phyloP scores from a whole-genome alignment of 1,140 invertebrate genomes.

The Drosophila leontia region DNA sequence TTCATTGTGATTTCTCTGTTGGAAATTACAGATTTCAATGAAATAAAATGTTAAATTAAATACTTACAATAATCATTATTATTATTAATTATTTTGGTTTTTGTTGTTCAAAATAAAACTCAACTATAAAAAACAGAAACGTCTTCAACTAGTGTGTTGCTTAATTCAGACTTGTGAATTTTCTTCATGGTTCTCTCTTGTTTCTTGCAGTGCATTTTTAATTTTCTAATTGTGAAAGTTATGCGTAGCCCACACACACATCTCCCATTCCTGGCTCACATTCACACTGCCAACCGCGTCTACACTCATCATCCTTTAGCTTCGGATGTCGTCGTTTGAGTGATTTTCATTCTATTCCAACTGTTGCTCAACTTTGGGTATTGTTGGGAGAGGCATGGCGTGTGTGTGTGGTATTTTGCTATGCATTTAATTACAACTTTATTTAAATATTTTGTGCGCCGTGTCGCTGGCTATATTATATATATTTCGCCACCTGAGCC shows the following conservation, averaged over 20 bases:
- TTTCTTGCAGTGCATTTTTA: slow-evolving; percentile 62
- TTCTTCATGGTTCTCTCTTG: neutral
- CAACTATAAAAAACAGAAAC: too few species aligned
- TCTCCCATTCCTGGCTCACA: slow-evolving; percentile 3
- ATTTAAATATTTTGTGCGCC: slow-evolving; percentile 77
- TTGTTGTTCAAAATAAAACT: too few species aligned
- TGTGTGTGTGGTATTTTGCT: slow-evolving; percentile 29
- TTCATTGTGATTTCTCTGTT: neutral
- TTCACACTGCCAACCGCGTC: slow-evolving; percentile 12
- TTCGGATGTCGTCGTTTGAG: slow-evolving; percentile 58
- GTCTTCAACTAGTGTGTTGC: neutral
- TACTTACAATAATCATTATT: too few species aligned
- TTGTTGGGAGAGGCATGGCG: neutral
- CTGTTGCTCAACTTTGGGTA: slow-evolving; percentile 63
- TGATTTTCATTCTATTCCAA: slow-evolving; percentile 75
- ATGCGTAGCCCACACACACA: slow-evolving; percentile 31
- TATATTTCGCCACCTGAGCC: slow-evolving; percentile 29
- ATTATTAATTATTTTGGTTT: too few species aligned
- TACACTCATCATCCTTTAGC: slow-evolving; percentile 48
- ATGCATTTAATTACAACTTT: slow-evolving; percentile 82
- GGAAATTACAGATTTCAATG: too few species aligned
- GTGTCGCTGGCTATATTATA: slow-evolving; percentile 48
- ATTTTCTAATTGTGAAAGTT: slow-evolving; percentile 80
- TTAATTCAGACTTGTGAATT: neutral
- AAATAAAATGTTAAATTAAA: too few species aligned